phyloP scores from a whole-genome alignment of 1,140 invertebrate genomes.

The Patella vulgata region DNA sequence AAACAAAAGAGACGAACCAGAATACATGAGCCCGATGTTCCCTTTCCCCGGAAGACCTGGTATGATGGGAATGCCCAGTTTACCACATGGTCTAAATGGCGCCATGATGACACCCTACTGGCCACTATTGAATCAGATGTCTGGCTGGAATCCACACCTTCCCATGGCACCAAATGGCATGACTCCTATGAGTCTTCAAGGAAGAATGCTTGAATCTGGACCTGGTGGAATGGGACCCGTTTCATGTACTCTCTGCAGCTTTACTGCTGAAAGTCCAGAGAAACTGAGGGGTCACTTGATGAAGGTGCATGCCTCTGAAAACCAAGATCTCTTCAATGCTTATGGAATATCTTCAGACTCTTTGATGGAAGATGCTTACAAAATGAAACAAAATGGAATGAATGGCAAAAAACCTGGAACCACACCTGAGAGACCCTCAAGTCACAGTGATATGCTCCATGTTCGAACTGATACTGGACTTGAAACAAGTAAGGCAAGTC shows the following conservation, averaged over 20 bases:
- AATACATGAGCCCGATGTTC: constrained; percentile 20
- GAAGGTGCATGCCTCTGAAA: constrained; percentile 63
- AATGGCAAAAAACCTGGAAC: background rate
- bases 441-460: constrained; percentile 11
- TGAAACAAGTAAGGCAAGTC: constrained; percentile 21
- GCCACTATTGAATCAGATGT: constrained; percentile 52
- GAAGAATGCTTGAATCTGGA: background rate
- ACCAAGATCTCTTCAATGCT: constrained; percentile 61
- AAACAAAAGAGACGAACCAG: constrained; percentile 49
- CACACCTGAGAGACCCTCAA: background rate
- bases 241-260: constrained; percentile 68
- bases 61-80: constrained; percentile 28
- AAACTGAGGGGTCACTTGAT: constrained; percentile 65
- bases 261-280: constrained; percentile 58
- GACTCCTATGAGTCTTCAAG: background rate
- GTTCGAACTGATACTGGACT: constrained; percentile 31
- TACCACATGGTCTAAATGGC: constrained; percentile 37
- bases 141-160: constrained; percentile 39
- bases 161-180: constrained; percentile 30
- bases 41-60: constrained; percentile 29
- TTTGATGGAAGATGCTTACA: constrained; percentile 48
- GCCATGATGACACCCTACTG: constrained; percentile 54
- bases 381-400: constrained; percentile 20
- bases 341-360: constrained; percentile 57
- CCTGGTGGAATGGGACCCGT: constrained; percentile 18